Base-by-base conservation (phyloP, 1,140 invertebrate species). In the Campodea augens region DNA sequence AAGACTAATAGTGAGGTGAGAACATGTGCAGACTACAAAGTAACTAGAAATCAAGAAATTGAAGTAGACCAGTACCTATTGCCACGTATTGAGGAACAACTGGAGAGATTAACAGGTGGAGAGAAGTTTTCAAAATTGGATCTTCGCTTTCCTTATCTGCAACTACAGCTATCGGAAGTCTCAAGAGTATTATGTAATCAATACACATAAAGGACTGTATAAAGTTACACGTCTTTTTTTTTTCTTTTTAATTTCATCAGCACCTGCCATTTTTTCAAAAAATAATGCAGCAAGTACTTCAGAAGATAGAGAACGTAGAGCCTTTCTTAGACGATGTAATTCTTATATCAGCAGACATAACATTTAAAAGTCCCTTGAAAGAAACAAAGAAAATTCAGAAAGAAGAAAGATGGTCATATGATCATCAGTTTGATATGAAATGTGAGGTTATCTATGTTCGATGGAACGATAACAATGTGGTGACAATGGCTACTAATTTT, bases 401-500 rank as follows among this genome's bases (percentile, higher is more conserved):
- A 22, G 52, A 38, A 50, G 53, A 5, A 40, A 24, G 36, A 24
- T 47, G 43, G 25, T 48, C 32, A n/a, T 41, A 38, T 32, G 23
- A 46, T 25, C 37, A 46, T 32, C 29, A 44, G 32, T 45, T 49
- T 38, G 46, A 43, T 13, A 47, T 55, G 4, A n/a, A n/a, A n/a
- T n/a, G n/a, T n/a, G 38, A 49, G 10, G 38, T 53, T 0, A 51
- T 50, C 27, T 43, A 41, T 32, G 20, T 52, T 21, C 56, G 22
- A 18, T 53, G 52, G 50, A 45, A 46, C 15, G 53, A 64, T 47
- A 67, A 59, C 49, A 65, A 63, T 53, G 25, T 43, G 46, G 62
- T 64, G 38, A 57, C 54, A 46, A 54, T 64, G 21, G 52, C 56
- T 43, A 65, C 59, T 39, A 57, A 54, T 46, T 60, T 57, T 57